Evolutionary conservation across 1,140 invertebrate genomes (phyloP), one percentile per base, ranked within the genome.

Genomic region (Dufourea novaeangliae): DNA sequence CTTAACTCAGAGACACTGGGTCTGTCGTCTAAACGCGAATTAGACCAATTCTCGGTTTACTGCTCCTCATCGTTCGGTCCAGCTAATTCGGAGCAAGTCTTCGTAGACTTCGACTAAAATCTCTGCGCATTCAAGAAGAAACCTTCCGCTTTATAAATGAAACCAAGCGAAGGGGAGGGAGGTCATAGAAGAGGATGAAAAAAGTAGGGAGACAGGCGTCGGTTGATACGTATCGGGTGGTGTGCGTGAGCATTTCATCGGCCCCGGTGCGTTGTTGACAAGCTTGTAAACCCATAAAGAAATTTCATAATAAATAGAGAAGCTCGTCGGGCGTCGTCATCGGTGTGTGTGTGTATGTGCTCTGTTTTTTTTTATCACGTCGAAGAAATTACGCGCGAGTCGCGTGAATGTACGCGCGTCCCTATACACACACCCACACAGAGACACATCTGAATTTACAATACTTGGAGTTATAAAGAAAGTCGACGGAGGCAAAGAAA

Each of bases 221-320:
- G 64, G 56, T 61, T 78, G 83, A 83, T 78, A 67, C 70, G 50
- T 59, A 61, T 46, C 25, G 44, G 27, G 54, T 68, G 39, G 70
- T 66, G 76, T 69, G 52, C 32, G 67, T 52, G 74, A 37, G 61
- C 56, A 54, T 71, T 78, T 61, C 54, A 66, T 76, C 78, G 70
- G 66, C 77, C 75, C 56, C 70, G 71, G 74, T 78, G 68, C 73
- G 68, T 82, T 82, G 87, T 86, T 88, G 87, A 90, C 88, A 87
- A 86, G 80, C 89, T 90, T 89, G 89, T 91, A 91, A 92, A 91
- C 84, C 85, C 89, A 91, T 91, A 92, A 92, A 92, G 90, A 91
- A 91, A 92, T 92, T 90, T 90, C 86, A 90, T 91, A 91, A 91
- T 91, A 91, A 92, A 92, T 91, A 89, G 82, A 86, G 85, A 73